Evolutionary conservation across 1,140 invertebrate species (phyloP).

Genomic region (Drosophila pseudoananassae): DNA sequence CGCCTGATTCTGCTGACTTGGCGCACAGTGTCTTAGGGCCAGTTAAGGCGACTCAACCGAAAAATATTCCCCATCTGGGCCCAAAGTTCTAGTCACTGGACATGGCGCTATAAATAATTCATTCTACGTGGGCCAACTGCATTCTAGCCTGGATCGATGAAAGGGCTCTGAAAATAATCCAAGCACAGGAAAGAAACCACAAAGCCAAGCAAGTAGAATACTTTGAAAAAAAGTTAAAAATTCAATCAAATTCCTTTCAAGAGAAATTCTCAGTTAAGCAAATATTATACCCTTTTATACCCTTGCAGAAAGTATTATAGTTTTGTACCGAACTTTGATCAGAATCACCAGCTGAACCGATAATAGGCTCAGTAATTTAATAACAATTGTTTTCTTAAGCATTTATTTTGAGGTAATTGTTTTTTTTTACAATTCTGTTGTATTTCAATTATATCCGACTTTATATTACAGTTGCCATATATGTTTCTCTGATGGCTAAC

Average conservation of each 20-base stretch:
- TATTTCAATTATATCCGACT: no score
- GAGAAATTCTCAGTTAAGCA: neutral
- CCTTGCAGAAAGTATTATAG: no score
- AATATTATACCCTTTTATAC: slow-evolving; percentile 19
- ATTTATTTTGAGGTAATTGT: no score
- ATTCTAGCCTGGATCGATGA: slow-evolving; percentile 34
- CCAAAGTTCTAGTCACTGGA: neutral
- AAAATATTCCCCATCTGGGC: slow-evolving; percentile 14
- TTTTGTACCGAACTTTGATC: no score
- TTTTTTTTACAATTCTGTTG: no score
- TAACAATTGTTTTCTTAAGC: no score
- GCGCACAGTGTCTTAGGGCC: slow-evolving; percentile 49
- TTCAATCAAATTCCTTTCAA: slow-evolving; percentile 10
- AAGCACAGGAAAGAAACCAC: neutral
- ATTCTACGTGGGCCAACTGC: slow-evolving; percentile 13
- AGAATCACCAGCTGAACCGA: no score
- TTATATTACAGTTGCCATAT: no score
- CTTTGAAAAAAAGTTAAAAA: slow-evolving; percentile 10
- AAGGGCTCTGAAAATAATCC: slow-evolving; percentile 30
- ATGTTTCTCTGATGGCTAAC: no score
- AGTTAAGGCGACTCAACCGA: slow-evolving; percentile 31
- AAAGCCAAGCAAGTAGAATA: slow-evolving; percentile 18
- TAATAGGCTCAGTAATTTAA: no score
- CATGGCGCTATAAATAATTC: slow-evolving; percentile 39
- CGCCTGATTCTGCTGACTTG: slow-evolving; percentile 15